Conservation (phyloP, 2,888 invertebrate species). For the Drosophila macrospina region DNA sequence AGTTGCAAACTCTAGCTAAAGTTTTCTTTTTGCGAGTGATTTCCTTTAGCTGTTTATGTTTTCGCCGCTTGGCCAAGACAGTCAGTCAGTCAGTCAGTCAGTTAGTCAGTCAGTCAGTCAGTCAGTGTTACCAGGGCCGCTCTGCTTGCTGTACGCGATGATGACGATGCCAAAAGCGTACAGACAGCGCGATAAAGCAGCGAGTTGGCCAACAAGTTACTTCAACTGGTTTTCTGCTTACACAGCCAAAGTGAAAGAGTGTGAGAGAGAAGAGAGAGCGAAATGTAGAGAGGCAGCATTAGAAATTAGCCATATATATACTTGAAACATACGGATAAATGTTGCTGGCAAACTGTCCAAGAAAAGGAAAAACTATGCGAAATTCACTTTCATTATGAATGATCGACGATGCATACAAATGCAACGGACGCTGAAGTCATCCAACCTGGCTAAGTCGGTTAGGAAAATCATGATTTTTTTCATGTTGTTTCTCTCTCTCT, state of each 20-base stretch:
- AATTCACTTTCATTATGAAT: constrained; percentile 84
- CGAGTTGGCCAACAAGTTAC: constrained; percentile 64
- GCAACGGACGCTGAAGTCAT: constrained; percentile 61
- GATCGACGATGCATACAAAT: constrained; percentile 78
- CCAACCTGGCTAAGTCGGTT: constrained; percentile 71
- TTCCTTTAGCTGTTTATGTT: constrained; percentile 52
- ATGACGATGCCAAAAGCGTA: constrained; percentile 72
- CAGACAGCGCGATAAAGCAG: constrained; percentile 8
- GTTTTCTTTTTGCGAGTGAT: constrained; percentile 50
- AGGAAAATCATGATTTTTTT: constrained; percentile 68
- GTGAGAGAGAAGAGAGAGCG: constrained; percentile 9
- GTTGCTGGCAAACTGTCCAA: constrained; percentile 37
- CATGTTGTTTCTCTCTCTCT: constrained; percentile 37
- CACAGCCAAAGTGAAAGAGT: constrained; percentile 17
- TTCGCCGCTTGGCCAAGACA: constrained; percentile 64
- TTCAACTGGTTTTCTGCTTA: constrained; percentile 61
- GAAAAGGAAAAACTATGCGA: constrained; percentile 62
- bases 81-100: constrained; percentile 58
- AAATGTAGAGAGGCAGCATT: constrained; percentile 51
- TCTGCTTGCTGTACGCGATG: constrained; percentile 27
- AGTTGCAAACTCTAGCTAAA: constrained; percentile 17
- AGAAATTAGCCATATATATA: constrained; percentile 73
- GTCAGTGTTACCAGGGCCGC: constrained; percentile 68
- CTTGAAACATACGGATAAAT: constrained; percentile 50
- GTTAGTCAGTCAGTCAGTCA: constrained; percentile 63